Evolutionary conservation across 1,140 invertebrate species (phyloP).

Genomic region (Apis dorsata): DNA sequence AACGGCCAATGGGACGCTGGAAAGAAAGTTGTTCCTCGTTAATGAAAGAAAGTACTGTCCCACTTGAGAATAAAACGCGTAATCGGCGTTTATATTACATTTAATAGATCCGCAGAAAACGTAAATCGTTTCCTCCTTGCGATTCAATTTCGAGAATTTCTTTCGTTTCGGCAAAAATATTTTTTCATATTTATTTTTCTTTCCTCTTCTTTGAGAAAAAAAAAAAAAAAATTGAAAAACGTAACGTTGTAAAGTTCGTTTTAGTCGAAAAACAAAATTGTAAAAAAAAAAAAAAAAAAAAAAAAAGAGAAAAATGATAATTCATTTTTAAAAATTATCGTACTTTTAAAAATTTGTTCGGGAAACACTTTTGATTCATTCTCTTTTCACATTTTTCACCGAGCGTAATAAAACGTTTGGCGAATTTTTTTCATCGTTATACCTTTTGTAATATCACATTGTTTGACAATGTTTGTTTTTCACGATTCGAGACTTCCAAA

Average conservation of each 20-base stretch:
- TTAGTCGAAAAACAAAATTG: too few species aligned
- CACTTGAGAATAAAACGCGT: slow-evolving; percentile 9
- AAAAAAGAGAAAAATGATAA: background rate
- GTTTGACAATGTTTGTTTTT: background rate
- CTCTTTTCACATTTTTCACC: background rate
- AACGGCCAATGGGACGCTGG: background rate
- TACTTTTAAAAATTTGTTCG: background rate
- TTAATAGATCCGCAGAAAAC: slow-evolving; percentile 1
- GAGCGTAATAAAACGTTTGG: background rate
- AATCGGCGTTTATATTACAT: slow-evolving; percentile 6
- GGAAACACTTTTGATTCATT: background rate
- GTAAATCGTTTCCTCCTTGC: background rate
- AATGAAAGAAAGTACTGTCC: slow-evolving; percentile 7
- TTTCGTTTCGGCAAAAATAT: background rate
- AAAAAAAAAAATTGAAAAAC: too few species aligned
- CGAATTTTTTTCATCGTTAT: background rate
- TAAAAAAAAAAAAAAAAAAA: background rate
- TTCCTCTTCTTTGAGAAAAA: too few species aligned
- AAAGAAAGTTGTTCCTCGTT: background rate
- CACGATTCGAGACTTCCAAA: background rate
- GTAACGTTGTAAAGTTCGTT: background rate
- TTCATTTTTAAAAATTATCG: background rate
- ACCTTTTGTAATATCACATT: background rate
- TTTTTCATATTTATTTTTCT: too few species aligned
- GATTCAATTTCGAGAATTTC: background rate